Conservation (phyloP, 2,888 invertebrate genomes). For the Ectemnius cavifrons region DNA sequence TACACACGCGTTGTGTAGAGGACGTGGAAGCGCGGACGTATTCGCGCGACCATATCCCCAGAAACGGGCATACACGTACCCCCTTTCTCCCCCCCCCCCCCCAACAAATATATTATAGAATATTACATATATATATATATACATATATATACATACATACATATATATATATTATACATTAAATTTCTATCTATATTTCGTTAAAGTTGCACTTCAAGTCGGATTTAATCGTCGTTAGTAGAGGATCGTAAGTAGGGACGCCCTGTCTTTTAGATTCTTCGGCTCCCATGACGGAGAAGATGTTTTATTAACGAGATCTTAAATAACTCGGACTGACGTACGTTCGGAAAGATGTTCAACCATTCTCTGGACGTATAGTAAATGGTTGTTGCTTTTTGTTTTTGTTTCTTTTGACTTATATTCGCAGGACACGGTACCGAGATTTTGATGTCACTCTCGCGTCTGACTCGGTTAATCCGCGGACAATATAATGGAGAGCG, state of each 20-base stretch:
- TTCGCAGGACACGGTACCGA: too few species aligned
- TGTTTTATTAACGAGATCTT: conserved; percentile 31
- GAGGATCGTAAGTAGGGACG: conserved; percentile 23
- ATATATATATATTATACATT: conserved; percentile 53
- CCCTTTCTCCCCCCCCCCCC: too few species aligned
- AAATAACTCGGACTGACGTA: too few species aligned
- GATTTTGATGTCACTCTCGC: too few species aligned
- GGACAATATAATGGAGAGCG: too few species aligned
- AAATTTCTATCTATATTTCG: conserved; percentile 65
- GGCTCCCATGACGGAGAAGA: conserved; percentile 23
- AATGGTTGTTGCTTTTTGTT: too few species aligned
- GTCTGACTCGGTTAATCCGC: too few species aligned
- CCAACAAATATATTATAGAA: conserved; percentile 34
- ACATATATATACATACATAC: conserved; percentile 27
- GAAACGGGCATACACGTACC: conserved; percentile 18
- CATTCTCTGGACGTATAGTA: too few species aligned
- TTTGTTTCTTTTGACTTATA: too few species aligned
- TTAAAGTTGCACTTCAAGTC: conserved; percentile 62
- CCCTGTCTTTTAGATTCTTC: conserved; percentile 20
- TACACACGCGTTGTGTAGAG: conserved; percentile 14
- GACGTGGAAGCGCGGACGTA: conserved; percentile 4
- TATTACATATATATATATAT: conserved; percentile 42
- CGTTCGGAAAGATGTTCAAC: too few species aligned
- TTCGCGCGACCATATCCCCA: conserved; percentile 5
- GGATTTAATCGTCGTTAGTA: conserved; percentile 54